Conservation (phyloP, 2,888 invertebrate species). For the Ethmia dodecea region DNA sequence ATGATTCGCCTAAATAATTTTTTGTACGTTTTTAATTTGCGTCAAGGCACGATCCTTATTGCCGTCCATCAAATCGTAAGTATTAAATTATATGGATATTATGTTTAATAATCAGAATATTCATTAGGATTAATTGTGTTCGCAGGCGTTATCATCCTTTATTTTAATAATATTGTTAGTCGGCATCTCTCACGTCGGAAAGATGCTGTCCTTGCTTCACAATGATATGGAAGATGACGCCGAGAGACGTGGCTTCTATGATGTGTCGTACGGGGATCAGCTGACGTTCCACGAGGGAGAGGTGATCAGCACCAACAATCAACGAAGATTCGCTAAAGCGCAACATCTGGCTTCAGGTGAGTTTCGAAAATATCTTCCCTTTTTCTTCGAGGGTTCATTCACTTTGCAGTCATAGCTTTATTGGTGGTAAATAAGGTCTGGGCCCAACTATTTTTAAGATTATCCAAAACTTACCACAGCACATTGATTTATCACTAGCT, state of each 20-base stretch:
- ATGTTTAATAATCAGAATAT: neutral
- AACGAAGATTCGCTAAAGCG: slow-evolving; percentile 68
- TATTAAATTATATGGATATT: slow-evolving; percentile 25
- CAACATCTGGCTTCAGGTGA: slow-evolving; percentile 67
- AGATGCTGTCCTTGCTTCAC: slow-evolving; percentile 68
- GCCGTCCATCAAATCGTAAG: slow-evolving; percentile 77
- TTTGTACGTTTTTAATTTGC: slow-evolving; percentile 71
- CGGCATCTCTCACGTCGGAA: slow-evolving; percentile 66
- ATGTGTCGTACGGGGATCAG: slow-evolving; percentile 46
- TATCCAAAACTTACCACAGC: too few relatives aligned
- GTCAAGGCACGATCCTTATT: slow-evolving; percentile 72
- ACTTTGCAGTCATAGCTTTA: too few relatives aligned
- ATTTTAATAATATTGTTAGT: slow-evolving; percentile 65
- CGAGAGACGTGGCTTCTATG: slow-evolving; percentile 59
- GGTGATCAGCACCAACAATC: slow-evolving; percentile 64
- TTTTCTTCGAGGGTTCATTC: too few relatives aligned
- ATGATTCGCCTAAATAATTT: slow-evolving; percentile 67
- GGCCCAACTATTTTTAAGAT: too few relatives aligned
- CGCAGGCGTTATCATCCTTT: slow-evolving; percentile 68
- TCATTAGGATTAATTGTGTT: slow-evolving; percentile 6
- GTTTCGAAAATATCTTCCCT: neutral
- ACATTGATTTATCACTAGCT: too few relatives aligned
- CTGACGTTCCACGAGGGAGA: slow-evolving; percentile 55
- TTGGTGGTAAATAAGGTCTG: too few relatives aligned
- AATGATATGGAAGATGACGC: slow-evolving; percentile 73